Percentiles rank a stretch among this genome's conserved stretches.
Conservation (phyloP, 2,888 invertebrate genomes). For the Aleiodes testaceus region DNA sequence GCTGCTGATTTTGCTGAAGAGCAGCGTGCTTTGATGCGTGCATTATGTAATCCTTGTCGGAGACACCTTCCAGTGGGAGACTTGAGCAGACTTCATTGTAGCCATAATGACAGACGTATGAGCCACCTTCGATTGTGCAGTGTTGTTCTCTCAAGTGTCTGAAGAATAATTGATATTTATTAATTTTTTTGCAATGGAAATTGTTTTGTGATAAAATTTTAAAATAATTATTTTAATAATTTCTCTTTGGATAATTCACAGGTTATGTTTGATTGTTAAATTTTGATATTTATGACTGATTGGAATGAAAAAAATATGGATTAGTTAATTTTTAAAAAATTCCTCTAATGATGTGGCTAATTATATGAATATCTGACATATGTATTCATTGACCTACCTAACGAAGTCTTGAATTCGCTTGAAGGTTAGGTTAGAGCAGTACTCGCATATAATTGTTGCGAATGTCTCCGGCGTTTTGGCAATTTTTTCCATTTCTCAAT, state of each 20-base stretch:
- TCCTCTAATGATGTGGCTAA: not conserved
- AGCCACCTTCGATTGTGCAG: constrained; percentile 89
- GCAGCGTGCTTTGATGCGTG: constrained; percentile 82
- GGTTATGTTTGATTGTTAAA: not conserved
- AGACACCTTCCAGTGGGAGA: constrained; percentile 91
- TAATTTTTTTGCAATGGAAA: not conserved
- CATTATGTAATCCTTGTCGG: constrained; percentile 89
- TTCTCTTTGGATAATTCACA: no score
- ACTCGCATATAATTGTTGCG: constrained; percentile 64
- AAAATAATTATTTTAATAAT: not conserved
- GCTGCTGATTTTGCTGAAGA: constrained; percentile 66
- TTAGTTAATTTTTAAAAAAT: no score
- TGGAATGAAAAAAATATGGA: not conserved
- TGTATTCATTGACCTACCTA: constrained; percentile 61
- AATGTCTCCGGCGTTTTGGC: constrained; percentile 61
- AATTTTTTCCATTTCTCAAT: constrained; percentile 66
- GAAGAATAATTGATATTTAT: constrained; percentile 45
- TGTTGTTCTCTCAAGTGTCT: constrained; percentile 87
- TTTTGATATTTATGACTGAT: not conserved
- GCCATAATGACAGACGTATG: constrained; percentile 90
- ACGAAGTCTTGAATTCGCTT: constrained; percentile 69
- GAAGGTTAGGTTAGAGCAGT: constrained; percentile 69
- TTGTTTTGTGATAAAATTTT: no score
- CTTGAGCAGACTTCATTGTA: constrained; percentile 90
- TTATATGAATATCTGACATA: not conserved